Percentiles rank a stretch among this genome's conserved stretches.
Conservation (phyloP, 2,888 invertebrate genomes). For the Nemurella pictetii region DNA sequence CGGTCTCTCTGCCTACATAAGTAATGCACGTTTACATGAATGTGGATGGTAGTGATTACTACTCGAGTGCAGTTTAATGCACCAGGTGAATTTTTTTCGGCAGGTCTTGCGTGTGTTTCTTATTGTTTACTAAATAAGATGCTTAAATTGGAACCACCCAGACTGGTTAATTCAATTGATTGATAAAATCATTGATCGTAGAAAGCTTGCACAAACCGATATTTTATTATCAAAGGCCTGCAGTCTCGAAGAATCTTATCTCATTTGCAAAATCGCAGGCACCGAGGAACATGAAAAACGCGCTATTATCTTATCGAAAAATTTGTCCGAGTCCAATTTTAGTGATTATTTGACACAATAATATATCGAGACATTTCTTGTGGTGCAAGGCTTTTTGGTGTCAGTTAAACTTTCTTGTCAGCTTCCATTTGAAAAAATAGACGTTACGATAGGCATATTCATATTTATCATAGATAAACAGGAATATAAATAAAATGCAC, state of each 20-base stretch:
- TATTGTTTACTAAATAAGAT: too few relatives aligned
- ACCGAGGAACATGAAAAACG: not conserved
- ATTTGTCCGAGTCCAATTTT: not conserved
- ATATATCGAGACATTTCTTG: not conserved
- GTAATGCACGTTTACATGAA: not conserved
- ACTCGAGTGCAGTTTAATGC: too few relatives aligned
- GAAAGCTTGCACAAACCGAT: too few relatives aligned
- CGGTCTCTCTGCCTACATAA: not conserved
- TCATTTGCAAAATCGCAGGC: not conserved
- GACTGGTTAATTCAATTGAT: too few relatives aligned
- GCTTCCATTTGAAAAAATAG: not conserved
- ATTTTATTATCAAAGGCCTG: not conserved
- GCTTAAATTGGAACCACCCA: too few relatives aligned
- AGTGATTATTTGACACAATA: not conserved
- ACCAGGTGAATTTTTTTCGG: too few relatives aligned
- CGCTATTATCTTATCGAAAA: not conserved
- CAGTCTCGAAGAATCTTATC: not conserved
- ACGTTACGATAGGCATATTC: slow-evolving; percentile 8
- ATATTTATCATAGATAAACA: slow-evolving; percentile 8
- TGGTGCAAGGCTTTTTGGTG: not conserved
- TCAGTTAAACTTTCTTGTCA: not conserved
- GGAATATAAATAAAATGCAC: slow-evolving; percentile 15
- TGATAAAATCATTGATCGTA: too few relatives aligned
- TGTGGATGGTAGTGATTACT: not conserved
- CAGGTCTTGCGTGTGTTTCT: too few relatives aligned